Evolutionary conservation across 2,888 invertebrate genomes (phyloP), one percentile per base, ranked within the genome.

Genomic region (Operophtera brumata): DNA sequence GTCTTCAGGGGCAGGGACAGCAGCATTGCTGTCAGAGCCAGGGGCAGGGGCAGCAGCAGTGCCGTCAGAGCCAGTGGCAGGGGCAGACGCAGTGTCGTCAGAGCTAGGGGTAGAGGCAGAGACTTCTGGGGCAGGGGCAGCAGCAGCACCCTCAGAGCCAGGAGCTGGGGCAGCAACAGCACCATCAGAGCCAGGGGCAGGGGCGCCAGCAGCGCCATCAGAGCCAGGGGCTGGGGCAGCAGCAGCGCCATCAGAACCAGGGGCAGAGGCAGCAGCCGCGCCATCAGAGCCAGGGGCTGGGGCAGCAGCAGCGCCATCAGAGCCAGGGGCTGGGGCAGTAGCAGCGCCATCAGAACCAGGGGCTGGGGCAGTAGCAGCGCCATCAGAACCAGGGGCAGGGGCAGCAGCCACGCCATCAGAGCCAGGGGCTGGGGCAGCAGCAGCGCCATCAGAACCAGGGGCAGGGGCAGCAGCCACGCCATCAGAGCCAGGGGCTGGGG

Each of bases 301-400:
- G 42, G 32, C 35, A 10, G 35, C 32, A 8, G n/a, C 63, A 43
- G 58, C 42, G 36, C 12, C 43, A 37, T 32, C 28, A 39, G 39
- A 8, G 26, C 35, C 40, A 41, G 51, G 36, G n/a, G 10, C 13
- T 5, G 51, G 20, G 6, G 46, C 35, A 10, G 32, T 40, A 34
- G 39, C 44, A 40, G 43, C 37, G 25, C 41, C 10, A 44, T 48
- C 20, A 30, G 54, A 6, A 0, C 32, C 47, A 34, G 53, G 0
- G n/a, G 43, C 26, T 7, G 42, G 51, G 35, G 50, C 25, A 9
- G 9, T 34, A 11, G 32, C 56, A 39, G 26, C 44, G 11, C 34
- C 55, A n/a, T 11, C 35, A 35, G 57, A 2, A 10, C 28, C 41
- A 26, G 41, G 0, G 10, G 50, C 20, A 41, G 41, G 1, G 10